Base-by-base conservation (phyloP, 2,888 invertebrate genomes). In the Agriopis leucophaearia region DNA sequence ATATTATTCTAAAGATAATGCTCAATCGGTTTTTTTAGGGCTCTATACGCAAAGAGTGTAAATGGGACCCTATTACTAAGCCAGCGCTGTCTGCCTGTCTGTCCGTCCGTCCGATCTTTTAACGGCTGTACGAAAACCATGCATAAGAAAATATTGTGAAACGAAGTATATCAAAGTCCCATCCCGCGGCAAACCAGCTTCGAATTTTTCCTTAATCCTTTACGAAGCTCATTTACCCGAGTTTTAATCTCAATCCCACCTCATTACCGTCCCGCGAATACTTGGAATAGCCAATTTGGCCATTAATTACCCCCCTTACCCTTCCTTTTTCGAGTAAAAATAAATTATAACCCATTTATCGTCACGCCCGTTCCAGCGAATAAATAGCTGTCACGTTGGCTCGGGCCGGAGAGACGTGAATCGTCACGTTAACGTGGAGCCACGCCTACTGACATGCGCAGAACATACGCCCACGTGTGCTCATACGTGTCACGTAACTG, bases 261-360 rank as follows among this genome's bases (percentile, higher is more conserved):
- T 93, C 92, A 93, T 92, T 92, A 92, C 90, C 86, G 86, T 85
- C 86, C 87, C 89, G 89, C 86, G 87, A 93, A 92, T 90, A 89
- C 90, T 91, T 86, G 88, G 92, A 92, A 92, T 90, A 92, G 93
- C 90, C 93, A 93, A 93, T 94, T 92, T 87, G 86, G 82, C 85
- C 92, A 93, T 94, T 93, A 93, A 94, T 92, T 93, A 92, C 90
- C 79, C 86, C 82, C 86, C 86, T 84, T 87, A 88, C 91, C 89
- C 90, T 88, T 87, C 90, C 90, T 88, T 90, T 92, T 91, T 88
- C 88, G 86, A 86, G 93, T 91, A 92, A 93, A 93, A 94, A 93
- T 92, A 92, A 93, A 93, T 94, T 91, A 90, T 92, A 91, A 93
- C 87, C 90, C 92, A 92, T 94, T 93, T 93, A 92, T 93, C 88